Percentiles rank a stretch among this genome's conserved stretches.
Conservation (phyloP, 2,113 vertebrate genomes). For the Triplophysa rosa region DNA sequence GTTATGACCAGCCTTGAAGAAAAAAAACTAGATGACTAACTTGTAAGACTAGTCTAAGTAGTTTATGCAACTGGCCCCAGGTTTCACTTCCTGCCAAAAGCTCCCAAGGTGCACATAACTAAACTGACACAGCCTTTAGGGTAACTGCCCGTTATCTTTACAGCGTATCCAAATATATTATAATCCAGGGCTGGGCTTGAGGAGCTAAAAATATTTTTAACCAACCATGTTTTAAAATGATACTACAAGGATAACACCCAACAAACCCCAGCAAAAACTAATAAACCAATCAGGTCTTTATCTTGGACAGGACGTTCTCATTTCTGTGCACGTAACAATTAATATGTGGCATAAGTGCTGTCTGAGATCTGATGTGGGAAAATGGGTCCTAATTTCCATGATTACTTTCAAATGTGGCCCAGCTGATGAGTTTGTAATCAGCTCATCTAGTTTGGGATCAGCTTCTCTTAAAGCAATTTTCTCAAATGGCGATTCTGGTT, state of each 20-base stretch:
- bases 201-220: no score
- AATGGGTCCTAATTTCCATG: neutral
- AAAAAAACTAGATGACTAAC: no score
- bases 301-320: neutral
- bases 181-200: neutral
- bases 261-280: no score
- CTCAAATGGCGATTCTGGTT: neutral
- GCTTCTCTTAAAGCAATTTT: neutral
- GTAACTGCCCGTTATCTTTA: neutral
- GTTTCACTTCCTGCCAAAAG: no score
- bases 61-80: no score
- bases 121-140: neutral
- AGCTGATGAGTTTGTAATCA: neutral
- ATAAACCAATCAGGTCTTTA: no score
- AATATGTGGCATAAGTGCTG: no score
- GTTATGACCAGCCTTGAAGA: no score
- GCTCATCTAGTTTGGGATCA: neutral
- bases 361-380: neutral
- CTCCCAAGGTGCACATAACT: neutral
- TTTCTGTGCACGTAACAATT: neutral
- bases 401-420: neutral
- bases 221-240: no score
- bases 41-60: no score
- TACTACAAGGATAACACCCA: no score
- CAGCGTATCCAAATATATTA: neutral